Conservation (phyloP, 2,113 vertebrate species). For the Ursus arctos region DNA sequence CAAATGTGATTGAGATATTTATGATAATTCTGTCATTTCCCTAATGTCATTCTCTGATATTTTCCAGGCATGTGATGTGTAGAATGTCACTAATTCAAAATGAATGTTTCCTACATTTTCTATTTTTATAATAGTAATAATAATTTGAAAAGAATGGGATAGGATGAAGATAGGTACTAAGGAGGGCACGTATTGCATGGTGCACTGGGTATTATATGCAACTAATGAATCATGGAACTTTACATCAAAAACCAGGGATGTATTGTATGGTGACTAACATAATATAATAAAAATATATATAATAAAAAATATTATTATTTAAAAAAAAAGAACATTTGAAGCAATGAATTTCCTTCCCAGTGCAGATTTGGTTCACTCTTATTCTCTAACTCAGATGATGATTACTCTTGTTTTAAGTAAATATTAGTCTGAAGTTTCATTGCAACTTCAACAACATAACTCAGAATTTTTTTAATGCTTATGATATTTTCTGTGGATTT, state of each 20-base stretch:
- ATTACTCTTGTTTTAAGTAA: neutral
- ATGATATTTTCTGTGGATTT: neutral
- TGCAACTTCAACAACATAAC: neutral
- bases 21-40: constrained; percentile 11
- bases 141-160: neutral
- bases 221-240: no score
- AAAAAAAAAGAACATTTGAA: neutral
- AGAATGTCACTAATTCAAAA: constrained; percentile 20
- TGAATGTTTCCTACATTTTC: neutral
- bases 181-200: no score
- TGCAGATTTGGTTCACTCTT: neutral
- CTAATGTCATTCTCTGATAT: neutral
- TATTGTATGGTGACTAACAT: no score
- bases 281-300: no score
- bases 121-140: neutral
- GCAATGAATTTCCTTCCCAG: neutral
- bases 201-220: no score
- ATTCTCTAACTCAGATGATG: neutral
- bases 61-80: neutral
- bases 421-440: neutral
- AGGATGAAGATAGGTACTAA: no score
- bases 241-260: no score
- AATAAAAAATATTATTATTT: no score
- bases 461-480: neutral
- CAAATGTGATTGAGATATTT: neutral